Evolutionary conservation across 1,140 invertebrate genomes (phyloP).

Genomic region (Drosophila varians): DNA sequence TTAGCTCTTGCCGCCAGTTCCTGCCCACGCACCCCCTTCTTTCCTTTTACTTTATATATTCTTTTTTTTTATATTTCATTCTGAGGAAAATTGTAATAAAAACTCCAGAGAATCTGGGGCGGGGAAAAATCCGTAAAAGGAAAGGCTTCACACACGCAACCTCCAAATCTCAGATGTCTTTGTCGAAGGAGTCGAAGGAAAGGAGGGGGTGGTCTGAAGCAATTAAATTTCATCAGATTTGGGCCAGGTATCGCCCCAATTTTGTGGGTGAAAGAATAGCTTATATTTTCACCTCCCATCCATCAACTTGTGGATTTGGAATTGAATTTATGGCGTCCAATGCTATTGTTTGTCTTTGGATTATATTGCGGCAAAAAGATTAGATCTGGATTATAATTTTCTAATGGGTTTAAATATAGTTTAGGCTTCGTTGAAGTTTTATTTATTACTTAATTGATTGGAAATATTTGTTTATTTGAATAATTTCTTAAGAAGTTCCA

Average conservation of each 20-base stretch:
- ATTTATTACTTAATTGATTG: background rate
- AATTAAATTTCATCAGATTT: slow-evolving; percentile 67
- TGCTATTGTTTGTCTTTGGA: slow-evolving; percentile 17
- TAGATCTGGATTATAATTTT: background rate
- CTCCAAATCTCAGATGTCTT: slow-evolving; percentile 36
- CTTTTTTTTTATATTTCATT: slow-evolving; percentile 28
- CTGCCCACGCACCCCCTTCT: slow-evolving; percentile 27
- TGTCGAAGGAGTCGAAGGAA: slow-evolving; percentile 27
- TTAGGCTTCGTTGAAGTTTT: no score
- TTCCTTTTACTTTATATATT: slow-evolving; percentile 15
- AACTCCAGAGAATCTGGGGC: slow-evolving; percentile 43
- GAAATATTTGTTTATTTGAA: background rate
- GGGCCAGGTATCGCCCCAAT: slow-evolving; percentile 1
- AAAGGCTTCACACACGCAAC: slow-evolving; percentile 60
- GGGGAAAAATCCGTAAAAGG: slow-evolving; percentile 39
- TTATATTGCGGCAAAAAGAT: slow-evolving; percentile 6
- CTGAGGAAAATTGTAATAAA: slow-evolving; percentile 71
- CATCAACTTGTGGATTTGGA: slow-evolving; percentile 10
- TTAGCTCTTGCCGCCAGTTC: slow-evolving; percentile 68
- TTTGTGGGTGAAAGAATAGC: background rate
- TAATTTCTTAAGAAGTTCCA: background rate
- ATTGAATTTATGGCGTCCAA: slow-evolving; percentile 7
- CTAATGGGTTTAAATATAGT: background rate
- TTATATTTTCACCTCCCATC: background rate
- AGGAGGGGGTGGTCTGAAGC: slow-evolving; percentile 17